These are phyloP conservation scores for Montifringilla adamsi DNA, from an alignment of 2,113 vertebrate species.

Conservation along the genomic window DNA sequence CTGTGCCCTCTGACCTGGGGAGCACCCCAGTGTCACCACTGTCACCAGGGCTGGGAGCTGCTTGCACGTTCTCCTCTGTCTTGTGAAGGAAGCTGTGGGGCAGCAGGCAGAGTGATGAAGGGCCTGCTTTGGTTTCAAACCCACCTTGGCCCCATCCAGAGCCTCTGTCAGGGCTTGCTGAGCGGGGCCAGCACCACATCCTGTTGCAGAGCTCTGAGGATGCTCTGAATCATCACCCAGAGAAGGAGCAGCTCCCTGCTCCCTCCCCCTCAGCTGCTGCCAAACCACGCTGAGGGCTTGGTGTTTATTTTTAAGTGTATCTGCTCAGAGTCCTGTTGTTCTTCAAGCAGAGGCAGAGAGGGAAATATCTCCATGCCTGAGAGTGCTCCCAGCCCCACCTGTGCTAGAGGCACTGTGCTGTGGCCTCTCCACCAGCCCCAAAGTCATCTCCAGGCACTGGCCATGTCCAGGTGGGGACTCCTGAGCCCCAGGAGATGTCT, in stretches of 20 bases:
- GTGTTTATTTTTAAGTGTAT: background rate
- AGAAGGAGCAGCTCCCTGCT: background rate
- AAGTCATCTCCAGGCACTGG: background rate
- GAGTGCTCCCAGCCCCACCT: background rate
- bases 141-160: background rate
- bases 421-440: background rate
- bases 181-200: background rate
- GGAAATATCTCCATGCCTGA: background rate
- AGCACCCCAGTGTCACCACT: background rate
- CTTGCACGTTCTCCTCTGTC: fast-evolving
- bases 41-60: background rate
- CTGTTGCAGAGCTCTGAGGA: conserved; percentile 4
- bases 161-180: background rate
- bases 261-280: background rate
- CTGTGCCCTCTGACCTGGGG: background rate
- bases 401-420: background rate
- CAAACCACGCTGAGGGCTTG: background rate
- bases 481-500: background rate
- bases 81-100: background rate
- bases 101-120: background rate
- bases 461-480: background rate
- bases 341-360: background rate
- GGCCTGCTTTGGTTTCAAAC: background rate
- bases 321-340: background rate
- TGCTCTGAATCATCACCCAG: background rate